Evolutionary conservation across 1,140 invertebrate species (phyloP).

Genomic region (Copidosoma floridanum): DNA sequence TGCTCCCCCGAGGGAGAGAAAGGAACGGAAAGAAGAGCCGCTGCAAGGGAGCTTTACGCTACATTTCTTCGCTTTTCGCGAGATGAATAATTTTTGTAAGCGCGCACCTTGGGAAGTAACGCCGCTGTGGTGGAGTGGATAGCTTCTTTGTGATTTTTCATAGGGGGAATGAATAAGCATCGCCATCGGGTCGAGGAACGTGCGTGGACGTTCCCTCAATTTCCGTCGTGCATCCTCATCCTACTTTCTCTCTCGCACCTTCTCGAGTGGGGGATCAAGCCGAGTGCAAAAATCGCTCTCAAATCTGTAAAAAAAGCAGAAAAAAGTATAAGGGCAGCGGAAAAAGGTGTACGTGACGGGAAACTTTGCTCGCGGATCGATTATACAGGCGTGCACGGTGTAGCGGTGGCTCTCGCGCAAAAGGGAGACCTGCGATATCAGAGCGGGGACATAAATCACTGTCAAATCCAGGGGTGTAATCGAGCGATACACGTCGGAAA

Average conservation of each 20-base stretch:
- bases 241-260: neutral
- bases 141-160: conserved; percentile 23
- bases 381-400: neutral
- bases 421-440: conserved; percentile 20
- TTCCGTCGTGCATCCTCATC: conserved; percentile 20
- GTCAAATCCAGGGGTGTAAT: conserved; percentile 39
- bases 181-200: conserved; percentile 3
- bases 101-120: neutral
- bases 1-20: neutral
- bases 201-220: conserved; percentile 2
- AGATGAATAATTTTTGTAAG: conserved; percentile 26
- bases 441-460: conserved; percentile 39
- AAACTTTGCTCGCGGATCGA: conserved; percentile 16
- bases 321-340: too few relatives aligned
- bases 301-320: conserved; percentile 22
- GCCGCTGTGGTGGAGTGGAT: neutral
- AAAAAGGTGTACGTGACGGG: conserved; percentile 20
- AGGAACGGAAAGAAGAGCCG: neutral
- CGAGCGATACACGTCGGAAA: conserved; percentile 37
- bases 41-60: conserved; percentile 14
- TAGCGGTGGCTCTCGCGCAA: conserved; percentile 1
- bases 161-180: conserved; percentile 23
- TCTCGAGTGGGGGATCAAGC: neutral
- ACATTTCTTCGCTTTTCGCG: conserved; percentile 13
- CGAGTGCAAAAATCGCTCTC: conserved; percentile 23